These are phyloP conservation scores for Phyllotreta cruciferae DNA, from an alignment of 2,888 invertebrate species.

Conservation along the genomic window DNA sequence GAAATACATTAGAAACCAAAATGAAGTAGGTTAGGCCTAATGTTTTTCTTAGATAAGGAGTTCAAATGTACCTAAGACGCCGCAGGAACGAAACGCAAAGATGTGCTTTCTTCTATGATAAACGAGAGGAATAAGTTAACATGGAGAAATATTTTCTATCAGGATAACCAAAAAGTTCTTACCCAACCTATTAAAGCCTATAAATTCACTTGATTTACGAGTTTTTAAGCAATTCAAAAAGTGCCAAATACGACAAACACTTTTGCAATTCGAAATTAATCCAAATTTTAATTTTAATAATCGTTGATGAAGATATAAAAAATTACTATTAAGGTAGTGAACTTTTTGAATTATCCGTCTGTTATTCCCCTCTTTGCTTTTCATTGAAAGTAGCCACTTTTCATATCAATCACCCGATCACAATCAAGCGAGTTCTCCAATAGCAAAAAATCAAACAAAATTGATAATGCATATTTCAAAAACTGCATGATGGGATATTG, in stretches of 20 bases:
- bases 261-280: background rate
- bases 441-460: background rate
- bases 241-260: too few species aligned
- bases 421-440: too few species aligned
- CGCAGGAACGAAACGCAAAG: conserved; percentile 45
- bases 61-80: conserved; percentile 45
- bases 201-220: too few species aligned
- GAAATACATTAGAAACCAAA: conserved; percentile 46
- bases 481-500: conserved; percentile 7
- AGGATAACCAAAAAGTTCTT: too few species aligned
- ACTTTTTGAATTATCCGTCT: conserved; percentile 1
- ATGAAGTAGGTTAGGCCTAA: conserved; percentile 52
- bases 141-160: conserved; percentile 5
- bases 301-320: background rate
- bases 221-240: too few species aligned
- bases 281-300: background rate
- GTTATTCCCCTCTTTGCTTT: conserved; percentile 11
- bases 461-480: conserved; percentile 16
- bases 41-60: conserved; percentile 38
- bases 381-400: conserved; percentile 16
- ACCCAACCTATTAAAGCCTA: too few species aligned
- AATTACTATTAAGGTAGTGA: background rate
- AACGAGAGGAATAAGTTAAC: conserved; percentile 20
- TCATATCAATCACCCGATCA: conserved; percentile 22
- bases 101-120: conserved; percentile 28